Percentiles rank a stretch among this genome's conserved stretches.
These are phyloP conservation scores for Phenganax marumi DNA, from an alignment of 92 coral and sea anemone species.

Conservation along the genomic window DNA sequence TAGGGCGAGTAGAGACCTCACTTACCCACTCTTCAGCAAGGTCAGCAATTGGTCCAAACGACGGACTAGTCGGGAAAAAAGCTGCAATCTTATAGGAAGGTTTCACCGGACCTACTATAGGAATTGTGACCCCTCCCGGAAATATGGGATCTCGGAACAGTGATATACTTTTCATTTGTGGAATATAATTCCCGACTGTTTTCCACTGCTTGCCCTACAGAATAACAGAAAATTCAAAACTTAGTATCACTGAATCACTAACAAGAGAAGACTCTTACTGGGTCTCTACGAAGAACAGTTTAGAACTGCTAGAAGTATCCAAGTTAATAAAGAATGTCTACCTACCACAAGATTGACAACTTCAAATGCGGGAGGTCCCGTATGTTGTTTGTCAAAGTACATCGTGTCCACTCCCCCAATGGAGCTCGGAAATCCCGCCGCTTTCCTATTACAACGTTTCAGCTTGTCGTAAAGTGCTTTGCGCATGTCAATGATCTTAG, in stretches of 20 bases:
- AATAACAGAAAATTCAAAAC: background rate
- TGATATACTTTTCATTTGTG: slow-evolving; percentile 65
- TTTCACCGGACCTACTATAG: slow-evolving; percentile 70
- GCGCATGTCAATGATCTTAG: slow-evolving; percentile 74
- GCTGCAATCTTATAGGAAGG: slow-evolving; percentile 99
- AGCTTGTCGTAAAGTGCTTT: slow-evolving; percentile 79
- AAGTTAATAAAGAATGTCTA: background rate
- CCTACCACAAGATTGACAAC: slow-evolving; percentile 93
- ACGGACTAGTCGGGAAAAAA: slow-evolving; percentile 78
- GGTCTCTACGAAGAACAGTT: too few relatives aligned
- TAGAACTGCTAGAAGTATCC: too few relatives aligned
- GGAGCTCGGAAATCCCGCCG: slow-evolving; percentile 85
- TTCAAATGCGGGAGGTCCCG: slow-evolving; percentile 86
- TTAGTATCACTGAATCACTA: background rate
- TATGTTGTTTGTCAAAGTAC: slow-evolving; percentile 80
- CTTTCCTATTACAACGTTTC: slow-evolving; percentile 64
- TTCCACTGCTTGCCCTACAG: slow-evolving; percentile 83
- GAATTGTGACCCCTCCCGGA: slow-evolving; percentile 93
- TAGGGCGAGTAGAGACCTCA: background rate
- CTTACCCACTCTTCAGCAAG: slow-evolving; percentile 86
- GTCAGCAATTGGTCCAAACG: slow-evolving; percentile 72
- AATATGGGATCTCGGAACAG: slow-evolving; percentile 82
- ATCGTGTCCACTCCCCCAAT: slow-evolving; percentile 80
- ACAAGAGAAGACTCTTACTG: too few relatives aligned
- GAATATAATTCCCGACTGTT: slow-evolving; percentile 80